These are phyloP conservation scores for Metopolophium dirhodum DNA, from an alignment of 1,140 invertebrate species.

Conservation along the genomic window DNA sequence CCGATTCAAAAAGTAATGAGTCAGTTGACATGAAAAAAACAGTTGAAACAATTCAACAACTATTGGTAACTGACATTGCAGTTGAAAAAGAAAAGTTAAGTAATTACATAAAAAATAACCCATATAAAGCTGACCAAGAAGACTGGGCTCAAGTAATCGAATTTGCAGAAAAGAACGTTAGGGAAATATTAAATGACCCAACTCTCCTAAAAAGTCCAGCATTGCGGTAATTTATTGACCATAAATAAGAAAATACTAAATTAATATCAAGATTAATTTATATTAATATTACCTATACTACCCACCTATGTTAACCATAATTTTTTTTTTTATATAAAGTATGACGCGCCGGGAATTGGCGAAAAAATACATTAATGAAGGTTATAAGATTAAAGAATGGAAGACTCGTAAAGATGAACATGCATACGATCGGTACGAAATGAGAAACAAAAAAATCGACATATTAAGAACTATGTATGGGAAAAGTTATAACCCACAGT, in stretches of 20 bases:
- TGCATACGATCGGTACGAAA: not conserved
- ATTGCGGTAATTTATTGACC: conserved; percentile 24
- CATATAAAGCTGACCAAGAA: not conserved
- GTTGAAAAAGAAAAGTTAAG: conserved; percentile 14
- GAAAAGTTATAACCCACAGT: not conserved
- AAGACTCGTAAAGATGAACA: conserved; percentile 1
- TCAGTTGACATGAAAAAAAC: not conserved
- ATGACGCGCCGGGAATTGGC: not conserved
- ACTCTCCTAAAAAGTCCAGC: conserved; percentile 21
- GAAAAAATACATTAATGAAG: conserved; percentile 31
- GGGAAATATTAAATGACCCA: not conserved
- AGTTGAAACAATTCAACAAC: conserved; percentile 2
- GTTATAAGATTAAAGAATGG: conserved; percentile 37
- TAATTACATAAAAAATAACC: not conserved
- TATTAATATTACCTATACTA: not conserved
- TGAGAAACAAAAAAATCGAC: not conserved
- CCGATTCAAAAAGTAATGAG: not conserved
- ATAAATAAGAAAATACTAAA: not conserved
- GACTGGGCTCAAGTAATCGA: conserved; percentile 38
- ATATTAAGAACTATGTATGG: not conserved
- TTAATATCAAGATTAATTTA: not conserved
- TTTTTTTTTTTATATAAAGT: not conserved
- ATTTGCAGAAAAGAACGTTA: not conserved
- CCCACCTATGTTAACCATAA: not conserved
- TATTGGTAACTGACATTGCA: not conserved